These are phyloP conservation scores for Ophion slaviceki DNA, from an alignment of 2,888 invertebrate species.

Conservation along the genomic window DNA sequence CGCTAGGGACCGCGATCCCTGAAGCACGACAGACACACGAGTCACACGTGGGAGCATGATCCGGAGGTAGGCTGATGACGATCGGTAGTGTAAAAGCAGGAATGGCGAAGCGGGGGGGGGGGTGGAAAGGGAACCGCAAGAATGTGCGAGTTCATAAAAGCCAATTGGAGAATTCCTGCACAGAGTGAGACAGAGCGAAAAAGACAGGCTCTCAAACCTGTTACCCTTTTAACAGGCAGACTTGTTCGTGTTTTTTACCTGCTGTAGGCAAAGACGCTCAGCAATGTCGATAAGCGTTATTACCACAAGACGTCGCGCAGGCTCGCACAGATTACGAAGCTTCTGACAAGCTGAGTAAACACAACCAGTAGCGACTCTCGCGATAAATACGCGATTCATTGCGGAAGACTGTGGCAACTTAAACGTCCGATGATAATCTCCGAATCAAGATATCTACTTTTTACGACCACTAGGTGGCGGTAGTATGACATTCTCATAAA, in stretches of 20 bases:
- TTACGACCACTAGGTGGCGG: constrained; percentile 13
- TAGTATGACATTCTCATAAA: background rate
- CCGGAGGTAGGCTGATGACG: constrained; percentile 13
- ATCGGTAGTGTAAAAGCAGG: background rate
- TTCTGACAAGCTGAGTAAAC: no score
- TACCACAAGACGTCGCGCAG: constrained; percentile 19
- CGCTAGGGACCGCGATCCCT: constrained; percentile 31
- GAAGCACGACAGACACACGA: constrained; percentile 10
- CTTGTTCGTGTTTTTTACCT: constrained; percentile 38
- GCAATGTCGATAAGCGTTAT: constrained; percentile 10
- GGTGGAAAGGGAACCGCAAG: constrained; percentile 37
- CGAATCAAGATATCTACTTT: background rate
- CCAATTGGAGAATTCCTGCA: constrained; percentile 32
- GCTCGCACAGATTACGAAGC: no score
- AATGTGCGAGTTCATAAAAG: constrained; percentile 50
- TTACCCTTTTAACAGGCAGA: background rate
- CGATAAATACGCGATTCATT: constrained; percentile 35
- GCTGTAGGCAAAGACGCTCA: constrained; percentile 16
- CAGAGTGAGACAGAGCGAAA: constrained; percentile 18
- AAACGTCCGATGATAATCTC: constrained; percentile 10
- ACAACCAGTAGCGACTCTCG: constrained; percentile 3
- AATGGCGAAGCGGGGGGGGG: background rate
- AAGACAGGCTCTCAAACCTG: background rate
- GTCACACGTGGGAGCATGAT: constrained; percentile 48
- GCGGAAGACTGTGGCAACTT: background rate